Conservation (phyloP, 2,797 vertebrate genomes). For the Poeciliopsis paucimaculata region DNA sequence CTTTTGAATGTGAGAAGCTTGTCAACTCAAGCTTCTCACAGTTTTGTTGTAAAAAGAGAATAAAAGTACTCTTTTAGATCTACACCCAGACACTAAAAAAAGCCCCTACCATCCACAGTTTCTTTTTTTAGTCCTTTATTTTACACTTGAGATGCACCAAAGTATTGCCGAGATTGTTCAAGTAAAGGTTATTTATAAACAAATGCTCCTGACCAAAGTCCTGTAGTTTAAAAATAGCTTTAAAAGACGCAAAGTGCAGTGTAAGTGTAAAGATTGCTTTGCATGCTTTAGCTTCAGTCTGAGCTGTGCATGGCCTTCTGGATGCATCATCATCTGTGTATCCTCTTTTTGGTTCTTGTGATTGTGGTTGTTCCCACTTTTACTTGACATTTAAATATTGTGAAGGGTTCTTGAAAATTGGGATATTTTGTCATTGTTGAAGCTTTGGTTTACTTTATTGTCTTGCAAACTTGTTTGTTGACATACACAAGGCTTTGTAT, state of each 20-base stretch:
- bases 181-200: constrained; percentile 1
- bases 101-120: neutral
- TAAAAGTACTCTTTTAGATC: constrained; percentile 12
- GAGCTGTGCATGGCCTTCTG: neutral
- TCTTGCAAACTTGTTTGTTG: neutral
- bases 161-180: constrained; percentile 20
- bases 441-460: neutral
- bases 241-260: neutral
- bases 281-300: neutral
- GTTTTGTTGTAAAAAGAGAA: constrained; percentile 17
- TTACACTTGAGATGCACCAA: constrained; percentile 14
- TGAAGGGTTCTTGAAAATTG: neutral
- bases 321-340: neutral
- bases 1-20: constrained; percentile 6
- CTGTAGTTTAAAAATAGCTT: constrained; percentile 1
- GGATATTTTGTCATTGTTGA: neutral
- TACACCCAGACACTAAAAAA: constrained; percentile 31
- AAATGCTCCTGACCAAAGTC: neutral
- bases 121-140: constrained; percentile 43
- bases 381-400: neutral
- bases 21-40: constrained; percentile 13
- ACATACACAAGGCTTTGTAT: neutral
- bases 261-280: neutral
- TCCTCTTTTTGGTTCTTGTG: neutral
- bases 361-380: neutral